Evolutionary conservation across 2,888 invertebrate species (phyloP), one percentile per base, ranked within the genome.

Genomic region (Phengaris arion): DNA sequence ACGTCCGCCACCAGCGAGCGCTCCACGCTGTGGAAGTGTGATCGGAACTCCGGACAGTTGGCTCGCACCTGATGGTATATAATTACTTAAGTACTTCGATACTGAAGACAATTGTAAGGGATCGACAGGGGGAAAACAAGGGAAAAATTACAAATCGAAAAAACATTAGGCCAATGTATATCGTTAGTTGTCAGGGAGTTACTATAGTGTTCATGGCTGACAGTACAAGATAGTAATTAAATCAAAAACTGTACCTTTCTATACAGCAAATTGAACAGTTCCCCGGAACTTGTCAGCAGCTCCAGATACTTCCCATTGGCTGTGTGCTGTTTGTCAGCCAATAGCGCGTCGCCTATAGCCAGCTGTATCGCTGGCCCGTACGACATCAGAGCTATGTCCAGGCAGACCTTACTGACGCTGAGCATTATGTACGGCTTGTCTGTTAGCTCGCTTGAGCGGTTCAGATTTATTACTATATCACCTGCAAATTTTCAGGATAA

Each of bases 41-140:
- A 94, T 83, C 96, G 95, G 88, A 97, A 97, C 86, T 98, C 97
- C 0, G 97, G 97, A 85, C 97, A 97, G 82, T 96, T 95, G 0
- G 97, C 96, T 70, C 95, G 95, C 0, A 97, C 97, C 97, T 97
- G 82, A 15, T 22, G 9, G 6, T 8, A 59, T 1, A 22, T 22
- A 59, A 5, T 22, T 5, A 3, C 12, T 1, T 59, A 15, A 13
- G 6, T 1, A 59, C 9, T n/a, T 15, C 22, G 9, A 15, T 6
- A n/a, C n/a, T 55, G n/a, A 2, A 3, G 12, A n/a, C 13, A 13
- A 55, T n/a, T 55, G 6, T 7, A 6, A n/a, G n/a, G n/a, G 46
- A 46, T 46, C 46, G 4, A 6, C 48, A 48, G 48, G 48, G 8
- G 48, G 48, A 8, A 48, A 22, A 22, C 22, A 22, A 22, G 22